These are phyloP conservation scores for Acrocyrtus sp. DNA, from an alignment of 2,888 invertebrate genomes.

Conservation along the genomic window DNA sequence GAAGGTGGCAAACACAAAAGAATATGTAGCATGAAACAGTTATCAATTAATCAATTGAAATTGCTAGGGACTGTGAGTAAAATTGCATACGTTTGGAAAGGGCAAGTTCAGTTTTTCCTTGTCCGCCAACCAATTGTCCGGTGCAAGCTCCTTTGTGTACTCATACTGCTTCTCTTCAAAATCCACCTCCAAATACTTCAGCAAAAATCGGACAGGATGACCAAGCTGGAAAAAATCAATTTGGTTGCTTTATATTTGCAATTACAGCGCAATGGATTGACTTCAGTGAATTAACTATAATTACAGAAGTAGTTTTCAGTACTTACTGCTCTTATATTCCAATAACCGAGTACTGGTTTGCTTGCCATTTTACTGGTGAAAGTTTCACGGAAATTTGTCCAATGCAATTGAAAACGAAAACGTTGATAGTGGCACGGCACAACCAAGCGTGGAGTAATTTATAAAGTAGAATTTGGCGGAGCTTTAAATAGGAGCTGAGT, in stretches of 20 bases:
- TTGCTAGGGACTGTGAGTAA: too few relatives aligned
- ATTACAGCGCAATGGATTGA: too few relatives aligned
- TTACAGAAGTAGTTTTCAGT: too few relatives aligned
- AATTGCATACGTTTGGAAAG: slow-evolving; percentile 44
- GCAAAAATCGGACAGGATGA: slow-evolving; percentile 7
- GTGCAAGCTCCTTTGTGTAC: slow-evolving; percentile 17
- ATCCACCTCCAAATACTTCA: slow-evolving; percentile 10
- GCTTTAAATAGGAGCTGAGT: too few relatives aligned
- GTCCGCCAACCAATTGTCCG: slow-evolving; percentile 35
- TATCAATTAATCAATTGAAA: too few relatives aligned
- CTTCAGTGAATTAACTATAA: too few relatives aligned
- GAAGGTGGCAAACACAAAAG: not conserved
- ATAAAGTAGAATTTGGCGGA: too few relatives aligned
- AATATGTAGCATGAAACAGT: too few relatives aligned
- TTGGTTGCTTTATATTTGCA: too few relatives aligned
- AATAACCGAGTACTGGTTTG: slow-evolving; percentile 26
- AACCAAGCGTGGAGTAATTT: too few relatives aligned
- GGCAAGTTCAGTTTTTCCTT: slow-evolving; percentile 31
- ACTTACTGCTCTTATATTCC: slow-evolving; percentile 29
- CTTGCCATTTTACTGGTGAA: not conserved
- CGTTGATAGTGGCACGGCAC: too few relatives aligned
- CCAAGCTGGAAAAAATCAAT: slow-evolving; percentile 12
- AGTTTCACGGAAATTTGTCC: not conserved
- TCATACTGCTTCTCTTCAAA: slow-evolving; percentile 6
- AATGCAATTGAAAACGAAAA: not conserved